Percentiles rank a stretch among this genome's conserved stretches.
Evolutionary conservation across 2,797 vertebrate species (phyloP).

Genomic region (Geotria australis): DNA sequence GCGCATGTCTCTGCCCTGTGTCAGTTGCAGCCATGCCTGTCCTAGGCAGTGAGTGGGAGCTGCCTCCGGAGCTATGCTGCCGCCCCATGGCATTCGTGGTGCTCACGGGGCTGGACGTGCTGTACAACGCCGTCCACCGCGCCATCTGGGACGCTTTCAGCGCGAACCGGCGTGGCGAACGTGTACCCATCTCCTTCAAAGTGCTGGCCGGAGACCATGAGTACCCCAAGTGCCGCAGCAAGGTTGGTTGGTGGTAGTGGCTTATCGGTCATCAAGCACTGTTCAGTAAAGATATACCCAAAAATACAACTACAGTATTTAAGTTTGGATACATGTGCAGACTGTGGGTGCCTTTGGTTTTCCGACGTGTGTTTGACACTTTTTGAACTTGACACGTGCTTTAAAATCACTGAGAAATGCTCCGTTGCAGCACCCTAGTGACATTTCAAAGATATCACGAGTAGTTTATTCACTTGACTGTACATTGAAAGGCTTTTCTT

Average conservation of each 20-base stretch:
- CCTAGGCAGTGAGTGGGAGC: constrained; percentile 32
- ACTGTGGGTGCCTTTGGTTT: no score
- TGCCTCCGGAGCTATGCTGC: constrained; percentile 77
- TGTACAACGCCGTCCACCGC: constrained; percentile 71
- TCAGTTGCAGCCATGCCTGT: not conserved
- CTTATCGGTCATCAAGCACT: not conserved
- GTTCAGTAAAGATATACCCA: no score
- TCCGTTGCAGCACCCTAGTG: no score
- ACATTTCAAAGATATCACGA: no score
- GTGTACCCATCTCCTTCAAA: constrained; percentile 91
- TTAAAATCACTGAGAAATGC: no score
- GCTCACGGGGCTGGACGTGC: constrained; percentile 61
- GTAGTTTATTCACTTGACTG: no score
- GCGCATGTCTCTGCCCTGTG: no score
- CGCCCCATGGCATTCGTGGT: constrained; percentile 95
- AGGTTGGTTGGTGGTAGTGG: constrained; percentile 22
- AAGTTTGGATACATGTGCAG: no score
- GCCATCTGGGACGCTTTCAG: constrained; percentile 96
- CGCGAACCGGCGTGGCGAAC: constrained; percentile 67
- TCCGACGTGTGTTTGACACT: no score
- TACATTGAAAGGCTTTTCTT: no score
- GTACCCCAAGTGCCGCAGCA: constrained; percentile 80
- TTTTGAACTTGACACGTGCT: no score
- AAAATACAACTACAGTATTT: no score
- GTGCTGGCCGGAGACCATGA: constrained; percentile 82